phyloP scores from a whole-genome alignment of 2,888 invertebrate genomes.

The Hydroisotoma schaefferi region DNA sequence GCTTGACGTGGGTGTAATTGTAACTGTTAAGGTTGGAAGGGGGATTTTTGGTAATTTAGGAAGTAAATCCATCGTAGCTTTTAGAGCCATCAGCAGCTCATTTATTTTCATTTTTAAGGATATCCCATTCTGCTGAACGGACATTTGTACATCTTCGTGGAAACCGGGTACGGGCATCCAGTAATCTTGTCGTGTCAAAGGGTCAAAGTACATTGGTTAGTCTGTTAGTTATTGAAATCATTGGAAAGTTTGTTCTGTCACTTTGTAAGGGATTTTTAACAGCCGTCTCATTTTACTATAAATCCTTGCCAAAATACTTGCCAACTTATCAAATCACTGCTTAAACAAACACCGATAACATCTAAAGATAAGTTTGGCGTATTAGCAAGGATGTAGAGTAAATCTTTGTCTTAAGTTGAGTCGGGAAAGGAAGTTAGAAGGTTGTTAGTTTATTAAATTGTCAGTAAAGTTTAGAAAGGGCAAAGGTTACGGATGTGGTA shows the following conservation, averaged over 20 bases:
- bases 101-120: conserved; percentile 26
- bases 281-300: background rate
- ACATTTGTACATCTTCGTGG: conserved; percentile 17
- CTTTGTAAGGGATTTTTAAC: background rate
- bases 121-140: conserved; percentile 16
- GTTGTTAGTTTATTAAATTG: too few relatives aligned
- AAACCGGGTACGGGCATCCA: conserved; percentile 27
- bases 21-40: conserved; percentile 34
- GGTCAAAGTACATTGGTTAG: background rate
- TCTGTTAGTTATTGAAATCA: background rate
- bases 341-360: background rate
- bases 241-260: too few relatives aligned
- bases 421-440: too few relatives aligned
- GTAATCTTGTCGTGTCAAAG: background rate
- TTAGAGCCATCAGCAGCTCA: conserved; percentile 23
- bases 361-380: background rate
- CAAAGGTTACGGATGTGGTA: conserved; percentile 5
- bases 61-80: conserved; percentile 20
- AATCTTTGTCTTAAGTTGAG: too few relatives aligned
- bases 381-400: too few relatives aligned
- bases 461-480: background rate
- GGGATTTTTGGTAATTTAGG: conserved; percentile 33
- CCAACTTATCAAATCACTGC: background rate
- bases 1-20: conserved; percentile 21
- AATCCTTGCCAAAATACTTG: background rate